Evolutionary conservation across 2,888 invertebrate species (phyloP), one percentile per base, ranked within the genome.

Genomic region (Spilosoma lubricipeda): DNA sequence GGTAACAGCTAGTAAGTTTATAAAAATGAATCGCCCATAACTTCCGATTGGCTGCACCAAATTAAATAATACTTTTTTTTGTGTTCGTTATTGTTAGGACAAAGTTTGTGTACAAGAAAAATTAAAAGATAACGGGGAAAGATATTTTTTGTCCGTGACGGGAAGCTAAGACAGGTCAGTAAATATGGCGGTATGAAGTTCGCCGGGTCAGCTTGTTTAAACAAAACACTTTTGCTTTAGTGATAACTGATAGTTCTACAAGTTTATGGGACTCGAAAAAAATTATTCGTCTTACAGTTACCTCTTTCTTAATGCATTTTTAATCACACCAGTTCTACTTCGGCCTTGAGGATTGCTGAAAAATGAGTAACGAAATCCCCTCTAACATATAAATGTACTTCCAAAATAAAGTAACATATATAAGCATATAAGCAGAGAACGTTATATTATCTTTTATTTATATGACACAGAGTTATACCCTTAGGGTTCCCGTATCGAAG

Each of bases 401-500:
- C 15, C 18, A 30, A 30, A 30, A 63, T 48, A 33, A 67, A 67
- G 45, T 67, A 67, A 48, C 48, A 67, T 33, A 27, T 3, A 9
- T 23, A 39, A 56, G 59, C 27, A 30, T 2, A 7, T 63, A 30
- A 63, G 15, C 18, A 30, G 7, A 30, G 30, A 30, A 7, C 27
- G 8, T 59, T 59, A 30, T 30, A 63, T 63, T 63, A 67, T 67
- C 13, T 67, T 33, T 48, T 33, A 67, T 67, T 67, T 45, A 67
- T 33, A 48, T 33, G 11, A 48, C 11, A 67, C 45, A 33, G 33
- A 67, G 48, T 67, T 67, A 67, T 33, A 67, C 48, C 33, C 48
- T 5, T 18, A 48, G 18, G 23, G 48, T 67, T 67, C 33, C 48
- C 33, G 23, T 48, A 13, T 66, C 72, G 71, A 79, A 78, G 76